These are phyloP conservation scores for Melanchra persicariae DNA, from an alignment of 2,888 invertebrate species.

Conservation along the genomic window DNA sequence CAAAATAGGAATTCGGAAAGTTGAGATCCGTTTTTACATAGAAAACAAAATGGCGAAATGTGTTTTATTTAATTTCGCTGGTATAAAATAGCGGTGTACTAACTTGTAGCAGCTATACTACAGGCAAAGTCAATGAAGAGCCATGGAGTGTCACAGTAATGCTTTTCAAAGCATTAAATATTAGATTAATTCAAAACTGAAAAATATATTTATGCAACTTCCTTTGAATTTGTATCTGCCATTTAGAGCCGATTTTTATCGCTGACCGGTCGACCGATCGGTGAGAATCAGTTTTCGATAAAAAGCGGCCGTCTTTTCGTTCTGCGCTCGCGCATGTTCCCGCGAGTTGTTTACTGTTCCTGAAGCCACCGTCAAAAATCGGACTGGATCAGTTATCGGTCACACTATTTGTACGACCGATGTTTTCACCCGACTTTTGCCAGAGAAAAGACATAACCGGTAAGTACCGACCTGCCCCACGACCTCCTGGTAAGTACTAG, in stretches of 20 bases:
- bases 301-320: neutral
- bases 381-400: neutral
- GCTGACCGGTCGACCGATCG: neutral
- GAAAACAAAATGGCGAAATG: constrained; percentile 49
- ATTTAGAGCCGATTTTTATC: neutral
- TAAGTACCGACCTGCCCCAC: too few species aligned
- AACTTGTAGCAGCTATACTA: constrained; percentile 1
- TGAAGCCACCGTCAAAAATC: neutral
- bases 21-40: constrained; percentile 69
- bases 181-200: neutral
- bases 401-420: constrained; percentile 6
- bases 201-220: neutral
- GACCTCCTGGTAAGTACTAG: too few species aligned
- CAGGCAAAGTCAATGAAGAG: constrained; percentile 7
- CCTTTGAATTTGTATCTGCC: neutral
- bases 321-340: neutral
- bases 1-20: constrained; percentile 70
- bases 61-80: constrained; percentile 19
- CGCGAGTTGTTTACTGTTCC: neutral
- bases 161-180: neutral
- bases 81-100: constrained; percentile 14
- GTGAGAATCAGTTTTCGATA: neutral
- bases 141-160: neutral
- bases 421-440: neutral
- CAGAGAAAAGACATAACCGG: neutral